Conservation (phyloP, 2,113 vertebrate genomes). For the Rousettus leschenaultii region DNA sequence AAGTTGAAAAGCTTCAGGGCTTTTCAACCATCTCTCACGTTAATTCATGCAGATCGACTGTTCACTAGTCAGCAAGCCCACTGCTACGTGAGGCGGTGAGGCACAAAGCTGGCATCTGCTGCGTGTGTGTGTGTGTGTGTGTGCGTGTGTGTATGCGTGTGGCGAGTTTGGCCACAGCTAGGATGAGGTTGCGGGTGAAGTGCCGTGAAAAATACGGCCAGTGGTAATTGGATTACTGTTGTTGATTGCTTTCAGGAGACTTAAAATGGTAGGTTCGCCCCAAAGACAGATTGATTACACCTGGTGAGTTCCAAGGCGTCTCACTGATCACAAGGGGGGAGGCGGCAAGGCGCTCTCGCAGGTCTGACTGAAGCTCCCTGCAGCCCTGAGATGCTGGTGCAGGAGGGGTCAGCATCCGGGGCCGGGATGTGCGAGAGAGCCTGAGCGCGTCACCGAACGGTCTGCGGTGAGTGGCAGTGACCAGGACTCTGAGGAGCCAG, state of each 20-base stretch:
- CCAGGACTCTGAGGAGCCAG: rapidly evolving
- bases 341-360: not conserved
- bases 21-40: no score
- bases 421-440: not conserved
- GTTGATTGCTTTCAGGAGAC: not conserved
- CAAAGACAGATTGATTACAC: not conserved
- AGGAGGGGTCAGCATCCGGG: not conserved
- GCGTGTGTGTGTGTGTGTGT: not conserved
- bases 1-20: no score
- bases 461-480: not conserved
- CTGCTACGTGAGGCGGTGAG: no score
- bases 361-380: not conserved
- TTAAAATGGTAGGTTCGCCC: not conserved
- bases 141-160: not conserved
- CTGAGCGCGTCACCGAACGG: not conserved
- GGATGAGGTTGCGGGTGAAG: not conserved
- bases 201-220: not conserved
- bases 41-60: no score
- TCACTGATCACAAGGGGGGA: not conserved
- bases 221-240: not conserved
- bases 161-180: not conserved
- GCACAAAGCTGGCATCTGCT: no score
- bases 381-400: not conserved
- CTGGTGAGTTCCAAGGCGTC: not conserved
- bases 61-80: no score